A percentile compares a stretch with the other conserved stretches of the same genome.
These are phyloP conservation scores for Drosophila anomelani DNA, from an alignment of 2,888 invertebrate genomes.

Conservation along the genomic window DNA sequence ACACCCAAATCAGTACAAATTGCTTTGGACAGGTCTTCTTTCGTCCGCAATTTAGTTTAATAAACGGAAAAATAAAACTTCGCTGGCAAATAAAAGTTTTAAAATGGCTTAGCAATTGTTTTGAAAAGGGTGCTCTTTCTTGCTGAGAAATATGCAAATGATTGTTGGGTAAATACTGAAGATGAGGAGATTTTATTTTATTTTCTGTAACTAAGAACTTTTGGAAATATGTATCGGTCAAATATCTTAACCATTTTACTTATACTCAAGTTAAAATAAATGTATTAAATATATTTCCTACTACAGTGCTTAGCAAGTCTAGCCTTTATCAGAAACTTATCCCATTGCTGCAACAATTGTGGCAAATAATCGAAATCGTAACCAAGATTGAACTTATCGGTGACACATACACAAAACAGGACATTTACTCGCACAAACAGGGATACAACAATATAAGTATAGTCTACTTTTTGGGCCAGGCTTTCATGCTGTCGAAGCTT, in stretches of 20 bases:
- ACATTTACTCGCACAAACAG: conserved; percentile 1
- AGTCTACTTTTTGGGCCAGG: conserved; percentile 55
- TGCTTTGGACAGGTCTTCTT: conserved; percentile 6
- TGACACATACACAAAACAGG: conserved; percentile 9
- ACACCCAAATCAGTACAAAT: conserved; percentile 30
- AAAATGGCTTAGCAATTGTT: background rate
- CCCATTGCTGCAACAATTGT: conserved; percentile 54
- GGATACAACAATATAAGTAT: conserved; percentile 8
- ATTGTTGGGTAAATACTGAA: background rate
- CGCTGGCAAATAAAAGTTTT: conserved; percentile 38
- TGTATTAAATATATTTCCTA: background rate
- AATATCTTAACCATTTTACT: no score
- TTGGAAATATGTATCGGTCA: no score
- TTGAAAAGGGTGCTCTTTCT: background rate
- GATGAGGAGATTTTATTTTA: background rate
- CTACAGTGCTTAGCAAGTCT: background rate
- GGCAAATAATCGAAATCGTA: conserved; percentile 68
- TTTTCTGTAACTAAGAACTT: background rate
- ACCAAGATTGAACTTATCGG: conserved; percentile 70
- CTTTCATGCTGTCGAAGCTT: conserved; percentile 53
- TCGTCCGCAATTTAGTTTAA: conserved; percentile 12
- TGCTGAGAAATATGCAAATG: conserved; percentile 14
- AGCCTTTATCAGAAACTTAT: conserved; percentile 23
- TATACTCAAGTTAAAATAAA: no score
- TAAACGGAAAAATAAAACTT: conserved; percentile 36